Evolutionary conservation across 2,797 vertebrate genomes (phyloP).

Genomic region (Synaphobranchus kaupii): DNA sequence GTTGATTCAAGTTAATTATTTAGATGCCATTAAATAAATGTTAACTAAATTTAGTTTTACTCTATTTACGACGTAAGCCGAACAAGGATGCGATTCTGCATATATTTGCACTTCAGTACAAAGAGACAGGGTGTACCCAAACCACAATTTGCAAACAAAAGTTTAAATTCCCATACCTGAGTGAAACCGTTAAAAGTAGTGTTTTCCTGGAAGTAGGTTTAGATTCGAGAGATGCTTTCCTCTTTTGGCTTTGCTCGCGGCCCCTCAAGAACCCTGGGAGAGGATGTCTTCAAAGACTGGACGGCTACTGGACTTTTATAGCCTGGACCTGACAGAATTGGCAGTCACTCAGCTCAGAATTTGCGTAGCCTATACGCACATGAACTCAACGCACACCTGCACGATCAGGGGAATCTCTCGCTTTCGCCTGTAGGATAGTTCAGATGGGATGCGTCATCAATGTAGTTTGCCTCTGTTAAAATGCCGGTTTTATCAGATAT

Average conservation of each 20-base stretch:
- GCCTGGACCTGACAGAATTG: slow-evolving; percentile 73
- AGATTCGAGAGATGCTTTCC: slow-evolving; percentile 19
- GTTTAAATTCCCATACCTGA: slow-evolving; percentile 38
- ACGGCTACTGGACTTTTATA: slow-evolving; percentile 76
- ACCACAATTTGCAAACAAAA: not conserved
- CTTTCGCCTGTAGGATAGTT: slow-evolving; percentile 7
- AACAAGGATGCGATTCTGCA: not conserved
- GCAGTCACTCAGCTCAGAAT: slow-evolving; percentile 59
- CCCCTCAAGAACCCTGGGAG: slow-evolving; percentile 55
- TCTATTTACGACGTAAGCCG: not conserved
- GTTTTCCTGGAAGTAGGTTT: slow-evolving; percentile 26
- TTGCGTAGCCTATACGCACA: slow-evolving; percentile 29
- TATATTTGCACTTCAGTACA: not conserved
- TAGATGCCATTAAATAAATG: not conserved
- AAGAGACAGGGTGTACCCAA: not conserved
- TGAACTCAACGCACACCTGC: slow-evolving; percentile 56
- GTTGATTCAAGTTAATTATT: not conserved
- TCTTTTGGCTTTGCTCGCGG: slow-evolving; percentile 29
- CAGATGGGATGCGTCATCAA: slow-evolving; percentile 38
- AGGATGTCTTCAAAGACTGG: slow-evolving; percentile 47
- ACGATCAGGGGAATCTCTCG: slow-evolving; percentile 66
- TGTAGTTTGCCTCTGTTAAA: slow-evolving; percentile 20
- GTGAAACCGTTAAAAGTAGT: slow-evolving; percentile 10
- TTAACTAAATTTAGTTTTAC: not conserved
- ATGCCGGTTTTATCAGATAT: slow-evolving; percentile 25